A percentile compares a stretch with the other conserved stretches of the same genome.
Evolutionary conservation across 2,113 vertebrate genomes (phyloP).

Genomic region (Psophia crepitans): DNA sequence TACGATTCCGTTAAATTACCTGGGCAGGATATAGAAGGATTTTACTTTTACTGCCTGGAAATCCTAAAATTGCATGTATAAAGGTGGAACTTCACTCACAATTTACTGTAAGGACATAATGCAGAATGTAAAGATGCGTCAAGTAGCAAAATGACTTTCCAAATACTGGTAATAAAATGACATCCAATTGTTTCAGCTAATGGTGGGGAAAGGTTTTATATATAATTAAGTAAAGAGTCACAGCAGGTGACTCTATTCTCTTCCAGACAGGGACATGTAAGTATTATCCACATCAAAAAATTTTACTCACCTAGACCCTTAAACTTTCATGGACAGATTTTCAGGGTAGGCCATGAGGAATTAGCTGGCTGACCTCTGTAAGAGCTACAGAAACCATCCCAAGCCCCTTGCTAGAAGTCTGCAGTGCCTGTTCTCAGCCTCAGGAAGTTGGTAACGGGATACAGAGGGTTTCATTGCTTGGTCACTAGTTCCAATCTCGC

Average conservation of each 20-base stretch:
- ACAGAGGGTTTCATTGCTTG: background rate
- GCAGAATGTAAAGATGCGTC: background rate
- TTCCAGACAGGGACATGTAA: background rate
- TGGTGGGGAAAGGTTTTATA: background rate
- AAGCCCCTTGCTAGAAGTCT: background rate
- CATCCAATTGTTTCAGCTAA: background rate
- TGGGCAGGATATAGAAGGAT: constrained; percentile 48
- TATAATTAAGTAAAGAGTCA: background rate
- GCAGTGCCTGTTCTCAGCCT: background rate
- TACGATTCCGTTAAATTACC: constrained; percentile 59
- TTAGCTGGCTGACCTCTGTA: background rate
- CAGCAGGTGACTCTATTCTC: background rate
- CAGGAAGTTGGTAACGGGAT: background rate
- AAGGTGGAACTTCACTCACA: background rate
- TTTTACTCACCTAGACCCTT: background rate
- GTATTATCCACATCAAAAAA: background rate
- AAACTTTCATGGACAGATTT: background rate
- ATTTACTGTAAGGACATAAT: background rate
- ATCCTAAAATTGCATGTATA: background rate
- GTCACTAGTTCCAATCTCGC: background rate
- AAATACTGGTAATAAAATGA: background rate
- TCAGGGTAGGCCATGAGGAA: background rate
- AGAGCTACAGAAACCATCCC: background rate
- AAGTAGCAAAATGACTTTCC: background rate
- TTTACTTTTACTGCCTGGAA: background rate